These are phyloP conservation scores for Oreochromis grahami DNA, from an alignment of 2,797 vertebrate species.

Conservation along the genomic window DNA sequence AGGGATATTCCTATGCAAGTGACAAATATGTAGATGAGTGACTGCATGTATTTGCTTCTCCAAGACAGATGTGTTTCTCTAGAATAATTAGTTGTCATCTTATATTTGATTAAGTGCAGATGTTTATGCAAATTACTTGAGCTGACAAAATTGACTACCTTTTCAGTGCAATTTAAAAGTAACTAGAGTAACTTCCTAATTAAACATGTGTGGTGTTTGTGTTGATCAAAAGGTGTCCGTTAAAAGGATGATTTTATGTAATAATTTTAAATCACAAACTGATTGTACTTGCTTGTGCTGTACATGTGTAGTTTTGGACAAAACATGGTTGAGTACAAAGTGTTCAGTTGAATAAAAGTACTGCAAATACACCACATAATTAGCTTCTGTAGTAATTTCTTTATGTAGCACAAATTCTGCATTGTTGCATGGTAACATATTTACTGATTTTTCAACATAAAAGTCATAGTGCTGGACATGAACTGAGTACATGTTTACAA, in stretches of 20 bases:
- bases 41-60: slow-evolving; percentile 56
- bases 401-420: neutral
- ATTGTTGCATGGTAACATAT: neutral
- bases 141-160: slow-evolving; percentile 27
- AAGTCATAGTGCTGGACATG: neutral
- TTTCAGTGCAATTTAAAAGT: slow-evolving; percentile 3
- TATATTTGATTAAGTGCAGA: neutral
- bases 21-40: slow-evolving; percentile 45
- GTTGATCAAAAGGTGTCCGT: slow-evolving; percentile 3
- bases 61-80: slow-evolving; percentile 29
- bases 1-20: slow-evolving; percentile 3
- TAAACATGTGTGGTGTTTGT: slow-evolving; percentile 28
- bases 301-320: slow-evolving; percentile 58
- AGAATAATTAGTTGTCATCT: neutral
- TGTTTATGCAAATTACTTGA: slow-evolving; percentile 16
- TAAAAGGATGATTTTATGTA: slow-evolving; percentile 24
- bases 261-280: slow-evolving; percentile 32
- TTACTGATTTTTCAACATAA: slow-evolving; percentile 27
- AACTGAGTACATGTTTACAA: slow-evolving; percentile 15
- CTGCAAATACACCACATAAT: slow-evolving; percentile 10
- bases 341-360: slow-evolving; percentile 64
- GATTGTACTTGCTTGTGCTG: slow-evolving; percentile 46
- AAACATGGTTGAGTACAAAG: slow-evolving; percentile 47
- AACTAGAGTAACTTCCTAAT: neutral
- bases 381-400: neutral